Evolutionary conservation across 1,140 invertebrate species (phyloP), one percentile per base, ranked within the genome.

Genomic region (Drosophila hydei): DNA sequence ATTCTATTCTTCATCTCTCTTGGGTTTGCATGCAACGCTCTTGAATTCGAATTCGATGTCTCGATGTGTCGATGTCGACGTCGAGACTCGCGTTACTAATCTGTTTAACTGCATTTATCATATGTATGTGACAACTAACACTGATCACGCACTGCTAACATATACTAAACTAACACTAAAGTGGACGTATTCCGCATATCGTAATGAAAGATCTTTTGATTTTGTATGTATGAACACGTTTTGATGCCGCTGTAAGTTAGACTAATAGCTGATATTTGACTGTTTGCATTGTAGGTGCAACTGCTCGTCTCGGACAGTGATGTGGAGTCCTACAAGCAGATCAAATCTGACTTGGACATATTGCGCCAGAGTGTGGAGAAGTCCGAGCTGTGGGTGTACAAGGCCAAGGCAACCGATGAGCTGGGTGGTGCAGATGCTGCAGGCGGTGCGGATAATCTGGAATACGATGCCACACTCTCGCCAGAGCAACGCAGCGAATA

Each of bases 291-390:
- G 9, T 65, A 91, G 90, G 98, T 99, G 11, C 98, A 99, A 94
- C 93, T 99, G 8, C 92, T 99, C 9, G 98, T 99, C 4, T 98
- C 98, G 0, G 97, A 98, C 75, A 97, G 95, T 88, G 98, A 99
- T 92, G 98, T 99, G 9, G 98, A 99, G 90, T 99, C 98, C 38
- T 99, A 99, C 91, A 99, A 99, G 88, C 98, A 99, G 93, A 99
- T 99, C 56, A 92, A 92, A 48, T 79, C 79, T n/a, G 98, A 99
- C 92, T 92, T 99, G 42, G 98, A 99, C 92, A 95, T 98, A 50
- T 92, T 99, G 18, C 94, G 98, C 2, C 96, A 99, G 89, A 96
- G 98, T 48, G 99, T 99, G 0, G 99, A 99, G 92, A 99, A 99
- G 92, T 99, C 98, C 0, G 99, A 99, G 91, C 92, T 99, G n/a